Evolutionary conservation across 1,140 invertebrate genomes (phyloP).

Genomic region (Epicauta chinensis): DNA sequence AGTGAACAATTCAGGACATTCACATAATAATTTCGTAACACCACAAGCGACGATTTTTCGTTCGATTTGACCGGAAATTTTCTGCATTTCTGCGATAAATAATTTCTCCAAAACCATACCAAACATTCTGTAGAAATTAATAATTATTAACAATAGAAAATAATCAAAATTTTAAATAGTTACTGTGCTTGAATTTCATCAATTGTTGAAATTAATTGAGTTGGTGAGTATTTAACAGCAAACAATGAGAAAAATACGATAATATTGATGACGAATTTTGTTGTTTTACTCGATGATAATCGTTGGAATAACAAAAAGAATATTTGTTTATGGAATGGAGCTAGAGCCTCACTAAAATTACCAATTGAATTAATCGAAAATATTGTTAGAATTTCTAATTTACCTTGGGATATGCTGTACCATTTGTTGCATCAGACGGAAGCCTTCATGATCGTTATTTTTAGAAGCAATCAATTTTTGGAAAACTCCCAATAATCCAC

Average conservation of each 20-base stretch:
- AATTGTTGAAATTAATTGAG: constrained; percentile 65
- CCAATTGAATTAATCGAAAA: too few relatives aligned
- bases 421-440: constrained; percentile 81
- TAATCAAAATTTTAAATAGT: constrained; percentile 36
- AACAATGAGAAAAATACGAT: constrained; percentile 88
- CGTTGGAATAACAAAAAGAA: constrained; percentile 89
- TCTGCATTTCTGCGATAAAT: constrained; percentile 78
- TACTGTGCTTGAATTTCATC: constrained; percentile 83
- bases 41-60: constrained; percentile 86
- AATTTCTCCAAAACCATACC: constrained; percentile 88
- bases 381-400: constrained; percentile 23
- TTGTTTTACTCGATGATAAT: constrained; percentile 86
- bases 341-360: constrained; percentile 55
- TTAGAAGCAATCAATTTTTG: constrained; percentile 95
- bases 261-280: constrained; percentile 84
- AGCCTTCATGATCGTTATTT: constrained; percentile 94
- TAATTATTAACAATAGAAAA: constrained; percentile 6
- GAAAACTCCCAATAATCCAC: constrained; percentile 86
- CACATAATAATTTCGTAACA: constrained; percentile 76
- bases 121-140: constrained; percentile 70
- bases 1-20: constrained; percentile 59
- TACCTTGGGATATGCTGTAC: constrained; percentile 68
- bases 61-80: constrained; percentile 74
- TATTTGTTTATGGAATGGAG: constrained; percentile 78
- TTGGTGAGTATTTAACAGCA: constrained; percentile 69